These are phyloP conservation scores for Macrophya annulata DNA, from an alignment of 2,888 invertebrate species.

Conservation along the genomic window DNA sequence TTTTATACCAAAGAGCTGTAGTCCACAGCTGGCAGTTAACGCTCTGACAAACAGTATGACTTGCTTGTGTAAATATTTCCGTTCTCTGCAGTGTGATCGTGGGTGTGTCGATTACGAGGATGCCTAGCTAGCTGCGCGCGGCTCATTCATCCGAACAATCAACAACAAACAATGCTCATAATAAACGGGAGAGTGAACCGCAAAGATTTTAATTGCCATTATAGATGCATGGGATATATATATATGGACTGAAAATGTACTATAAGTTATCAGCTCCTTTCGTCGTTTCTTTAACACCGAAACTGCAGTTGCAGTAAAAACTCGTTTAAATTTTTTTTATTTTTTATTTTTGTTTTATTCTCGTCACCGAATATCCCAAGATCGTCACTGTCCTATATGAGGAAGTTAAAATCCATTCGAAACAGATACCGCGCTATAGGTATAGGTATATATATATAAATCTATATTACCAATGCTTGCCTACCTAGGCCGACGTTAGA, in stretches of 20 bases:
- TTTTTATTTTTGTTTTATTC: neutral
- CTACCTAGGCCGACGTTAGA: conserved; percentile 95
- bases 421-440: neutral
- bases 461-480: conserved; percentile 63
- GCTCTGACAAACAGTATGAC: conserved; percentile 44
- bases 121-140: conserved; percentile 38
- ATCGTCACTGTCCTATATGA: conserved; percentile 25
- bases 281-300: neutral
- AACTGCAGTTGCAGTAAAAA: neutral
- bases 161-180: conserved; percentile 44
- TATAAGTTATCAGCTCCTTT: neutral
- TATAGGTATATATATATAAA: neutral
- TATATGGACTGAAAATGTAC: neutral
- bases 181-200: neutral
- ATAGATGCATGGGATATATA: neutral
- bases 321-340: neutral
- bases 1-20: neutral
- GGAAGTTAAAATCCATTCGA: neutral
- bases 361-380: neutral
- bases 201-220: conserved; percentile 29
- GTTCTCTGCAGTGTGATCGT: conserved; percentile 41
- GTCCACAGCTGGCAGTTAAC: conserved; percentile 26
- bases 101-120: conserved; percentile 51
- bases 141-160: conserved; percentile 29
- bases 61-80: conserved; percentile 49